A percentile compares a stretch with the other conserved stretches of the same genome.
Evolutionary conservation across 2,888 invertebrate genomes (phyloP).

Genomic region (Pachycephus smyrnensis): DNA sequence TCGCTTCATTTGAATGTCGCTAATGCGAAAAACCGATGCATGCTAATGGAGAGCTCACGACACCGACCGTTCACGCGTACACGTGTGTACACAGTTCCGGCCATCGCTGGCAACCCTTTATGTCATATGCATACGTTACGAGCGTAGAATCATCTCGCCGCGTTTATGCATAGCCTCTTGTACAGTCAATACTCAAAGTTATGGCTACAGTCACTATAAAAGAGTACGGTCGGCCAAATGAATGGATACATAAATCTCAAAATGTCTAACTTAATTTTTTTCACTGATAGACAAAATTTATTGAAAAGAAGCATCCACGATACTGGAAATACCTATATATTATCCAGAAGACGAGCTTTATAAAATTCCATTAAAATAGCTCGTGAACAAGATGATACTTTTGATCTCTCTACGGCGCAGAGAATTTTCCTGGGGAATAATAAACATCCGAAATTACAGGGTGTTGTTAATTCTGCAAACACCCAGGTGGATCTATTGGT

Average conservation of each 20-base stretch:
- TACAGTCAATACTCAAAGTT: background rate
- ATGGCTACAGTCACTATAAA: background rate
- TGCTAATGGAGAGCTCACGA: constrained; percentile 59
- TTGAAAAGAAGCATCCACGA: background rate
- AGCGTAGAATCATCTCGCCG: constrained; percentile 29
- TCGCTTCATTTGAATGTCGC: constrained; percentile 64
- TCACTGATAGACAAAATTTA: background rate
- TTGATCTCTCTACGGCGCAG: constrained; percentile 22
- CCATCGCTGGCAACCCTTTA: constrained; percentile 46
- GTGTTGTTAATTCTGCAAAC: constrained; percentile 32
- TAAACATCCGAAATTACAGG: constrained; percentile 26
- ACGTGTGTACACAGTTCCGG: constrained; percentile 28
- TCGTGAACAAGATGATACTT: background rate
- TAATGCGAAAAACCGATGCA: constrained; percentile 67
- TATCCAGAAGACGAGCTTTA: background rate
- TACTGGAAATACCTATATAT: background rate
- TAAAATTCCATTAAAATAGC: background rate
- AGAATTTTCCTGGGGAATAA: constrained; percentile 7
- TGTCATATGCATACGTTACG: constrained; percentile 54
- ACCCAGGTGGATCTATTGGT: constrained; percentile 7
- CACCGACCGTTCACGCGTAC: constrained; percentile 32
- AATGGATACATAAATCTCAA: background rate
- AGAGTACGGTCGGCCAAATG: background rate
- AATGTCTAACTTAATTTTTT: background rate
- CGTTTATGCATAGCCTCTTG: constrained; percentile 11